These are phyloP conservation scores for Bombyx mandarina DNA, from an alignment of 1,140 invertebrate species.

Conservation along the genomic window DNA sequence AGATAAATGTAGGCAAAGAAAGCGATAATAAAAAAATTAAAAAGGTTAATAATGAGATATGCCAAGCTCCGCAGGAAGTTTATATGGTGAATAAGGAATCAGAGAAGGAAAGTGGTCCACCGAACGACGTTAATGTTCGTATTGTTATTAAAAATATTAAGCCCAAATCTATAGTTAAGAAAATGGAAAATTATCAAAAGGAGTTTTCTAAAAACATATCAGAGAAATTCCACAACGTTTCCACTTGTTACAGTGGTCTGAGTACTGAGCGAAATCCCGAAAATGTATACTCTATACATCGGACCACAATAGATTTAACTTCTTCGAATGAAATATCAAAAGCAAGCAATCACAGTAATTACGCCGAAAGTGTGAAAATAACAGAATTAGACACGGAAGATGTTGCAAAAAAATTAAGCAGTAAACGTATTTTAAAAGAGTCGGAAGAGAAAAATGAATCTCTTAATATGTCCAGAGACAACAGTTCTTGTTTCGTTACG, in stretches of 20 bases:
- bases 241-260: slow-evolving; percentile 37
- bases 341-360: not conserved
- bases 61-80: slow-evolving; percentile 21
- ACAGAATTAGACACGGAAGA: not conserved
- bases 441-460: not conserved
- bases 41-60: slow-evolving; percentile 5
- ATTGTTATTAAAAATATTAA: slow-evolving; percentile 40
- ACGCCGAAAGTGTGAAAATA: slow-evolving; percentile 1
- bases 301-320: slow-evolving; percentile 24
- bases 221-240: slow-evolving; percentile 42
- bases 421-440: not conserved
- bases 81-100: slow-evolving; percentile 19
- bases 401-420: not conserved
- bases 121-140: slow-evolving; percentile 43
- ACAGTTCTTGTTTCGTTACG: too few relatives aligned
- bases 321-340: slow-evolving; percentile 17
- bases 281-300: slow-evolving; percentile 33
- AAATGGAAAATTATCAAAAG: slow-evolving; percentile 14
- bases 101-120: slow-evolving; percentile 14
- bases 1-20: slow-evolving; percentile 23
- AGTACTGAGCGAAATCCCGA: slow-evolving; percentile 13
- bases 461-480: too few relatives aligned
- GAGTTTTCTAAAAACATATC: slow-evolving; percentile 37
- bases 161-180: slow-evolving; percentile 14
- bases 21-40: slow-evolving; percentile 11